Base-by-base conservation (phyloP, 2,888 invertebrate genomes). In the Saturnia pavonia region DNA sequence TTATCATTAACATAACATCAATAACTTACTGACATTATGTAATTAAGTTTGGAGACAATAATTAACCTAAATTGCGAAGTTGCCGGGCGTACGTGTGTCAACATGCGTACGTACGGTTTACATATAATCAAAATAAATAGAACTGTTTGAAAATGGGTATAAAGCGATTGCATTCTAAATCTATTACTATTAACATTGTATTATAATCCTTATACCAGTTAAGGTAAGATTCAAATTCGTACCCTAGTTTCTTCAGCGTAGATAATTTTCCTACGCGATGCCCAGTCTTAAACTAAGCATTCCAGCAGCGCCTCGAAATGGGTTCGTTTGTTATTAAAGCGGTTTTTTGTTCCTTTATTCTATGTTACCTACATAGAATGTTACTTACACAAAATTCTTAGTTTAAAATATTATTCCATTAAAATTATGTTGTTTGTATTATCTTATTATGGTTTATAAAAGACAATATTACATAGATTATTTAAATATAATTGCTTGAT, bases 41-140 rank as follows among this genome's bases (percentile, higher is more conserved):
- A 72, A 77, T 76, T 77, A 82, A 77, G 74, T 76, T 76, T 71
- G 72, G 57, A 69, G 68, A 65, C 63, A 45, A 74, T 81, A 82
- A 80, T 88, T 89, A 88, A 85, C 90, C 89, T 74, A 84, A 84
- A 87, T 87, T 81, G 83, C 82, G 82, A 80, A 76, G 72, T 77
- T 74, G 73, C 73, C 73, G 70, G 77, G 86, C 75, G 74, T 89
- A 90, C 90, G 88, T 90, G 90, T 72, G 74, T 54, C 25, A 69
- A 67, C 70, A 73, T 78, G 84, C 88, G 87, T 85, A 79, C 19
- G 1, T 34, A 34, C 69, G 51, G 34, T 34, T 45, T 34, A 68
- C 43, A 14, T 60, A 25, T 12, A 34, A 45, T 67, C 67, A 69
- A 76, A 74, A 75, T 72, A 75, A 75, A 78, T 76, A 77, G 72